Evolutionary conservation across 1,140 invertebrate genomes (phyloP).

Genomic region (Drosophila tsacasi): DNA sequence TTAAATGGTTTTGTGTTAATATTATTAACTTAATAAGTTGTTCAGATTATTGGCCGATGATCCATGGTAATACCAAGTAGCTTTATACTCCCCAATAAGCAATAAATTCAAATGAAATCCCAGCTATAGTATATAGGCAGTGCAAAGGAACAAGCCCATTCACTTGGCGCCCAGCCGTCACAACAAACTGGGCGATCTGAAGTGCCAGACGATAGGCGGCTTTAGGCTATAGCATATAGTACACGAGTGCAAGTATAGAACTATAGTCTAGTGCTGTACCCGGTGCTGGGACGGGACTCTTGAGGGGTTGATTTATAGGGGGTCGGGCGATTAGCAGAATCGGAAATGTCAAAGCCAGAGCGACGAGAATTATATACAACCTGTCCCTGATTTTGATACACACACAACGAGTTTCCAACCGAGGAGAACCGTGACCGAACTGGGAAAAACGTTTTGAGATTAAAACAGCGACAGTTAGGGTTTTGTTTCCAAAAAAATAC

Average conservation of each 20-base stretch:
- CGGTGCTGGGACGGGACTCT: slow-evolving; percentile 26
- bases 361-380: slow-evolving; percentile 47
- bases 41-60: not conserved
- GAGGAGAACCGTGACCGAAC: slow-evolving; percentile 39
- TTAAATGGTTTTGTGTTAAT: not conserved
- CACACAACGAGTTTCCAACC: slow-evolving; percentile 23
- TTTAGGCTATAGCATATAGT: slow-evolving; percentile 19
- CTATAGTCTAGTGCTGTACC: slow-evolving; percentile 22
- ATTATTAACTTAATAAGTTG: too few species aligned
- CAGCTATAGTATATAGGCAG: not conserved
- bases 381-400: slow-evolving; percentile 62
- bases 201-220: slow-evolving; percentile 38
- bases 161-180: slow-evolving; percentile 34
- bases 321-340: slow-evolving; percentile 50
- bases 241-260: slow-evolving; percentile 13
- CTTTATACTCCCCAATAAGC: slow-evolving; percentile 3
- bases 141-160: slow-evolving; percentile 23
- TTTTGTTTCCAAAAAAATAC: not conserved
- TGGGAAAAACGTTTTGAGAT: slow-evolving; percentile 53
- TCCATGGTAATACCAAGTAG: not conserved
- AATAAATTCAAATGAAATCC: slow-evolving; percentile 30
- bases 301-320: slow-evolving; percentile 49
- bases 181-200: slow-evolving; percentile 46
- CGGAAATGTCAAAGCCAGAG: slow-evolving; percentile 54
- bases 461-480: slow-evolving; percentile 21